Percentiles rank a stretch among this genome's conserved stretches.
phyloP scores from a whole-genome alignment of 92 coral and sea anemone species.

The Actinernus sp. region DNA sequence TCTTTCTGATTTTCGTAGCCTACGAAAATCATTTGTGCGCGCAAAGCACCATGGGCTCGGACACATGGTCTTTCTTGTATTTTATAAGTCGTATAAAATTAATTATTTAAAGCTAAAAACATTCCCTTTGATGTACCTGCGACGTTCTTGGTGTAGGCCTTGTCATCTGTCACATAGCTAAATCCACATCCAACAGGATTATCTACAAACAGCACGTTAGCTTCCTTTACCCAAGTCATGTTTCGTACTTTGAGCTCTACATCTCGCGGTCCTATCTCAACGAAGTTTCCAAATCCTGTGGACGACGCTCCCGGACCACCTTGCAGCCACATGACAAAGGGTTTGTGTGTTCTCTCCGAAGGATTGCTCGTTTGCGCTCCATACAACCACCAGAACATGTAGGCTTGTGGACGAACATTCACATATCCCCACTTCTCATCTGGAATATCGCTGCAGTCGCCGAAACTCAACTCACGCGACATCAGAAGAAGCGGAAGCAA shows the following conservation, averaged over 20 bases:
- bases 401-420: constrained; percentile 63
- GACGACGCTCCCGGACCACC: constrained; percentile 88
- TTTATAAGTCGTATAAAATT: too few species aligned
- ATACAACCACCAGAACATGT: constrained; percentile 87
- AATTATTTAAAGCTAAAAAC: too few species aligned
- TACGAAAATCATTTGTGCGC: too few species aligned
- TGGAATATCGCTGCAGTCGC: too few species aligned
- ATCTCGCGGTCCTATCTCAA: constrained; percentile 73
- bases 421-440: constrained; percentile 80
- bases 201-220: constrained; percentile 78
- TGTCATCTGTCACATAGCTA: constrained; percentile 66
- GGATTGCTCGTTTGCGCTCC: constrained; percentile 58
- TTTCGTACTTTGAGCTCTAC: constrained; percentile 47
- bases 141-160: constrained; percentile 64
- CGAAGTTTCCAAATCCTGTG: constrained; percentile 83
- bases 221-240: constrained; percentile 77
- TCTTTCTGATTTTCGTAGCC: too few species aligned
- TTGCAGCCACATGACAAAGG: constrained; percentile 80
- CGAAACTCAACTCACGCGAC: too few species aligned
- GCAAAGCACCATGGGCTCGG: too few species aligned
- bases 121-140: too few species aligned
- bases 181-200: constrained; percentile 84
- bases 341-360: constrained; percentile 46
- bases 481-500: too few species aligned
- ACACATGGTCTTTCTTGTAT: too few species aligned